phyloP scores from a whole-genome alignment of 2,888 invertebrate genomes.

The Oscheius sp. region DNA sequence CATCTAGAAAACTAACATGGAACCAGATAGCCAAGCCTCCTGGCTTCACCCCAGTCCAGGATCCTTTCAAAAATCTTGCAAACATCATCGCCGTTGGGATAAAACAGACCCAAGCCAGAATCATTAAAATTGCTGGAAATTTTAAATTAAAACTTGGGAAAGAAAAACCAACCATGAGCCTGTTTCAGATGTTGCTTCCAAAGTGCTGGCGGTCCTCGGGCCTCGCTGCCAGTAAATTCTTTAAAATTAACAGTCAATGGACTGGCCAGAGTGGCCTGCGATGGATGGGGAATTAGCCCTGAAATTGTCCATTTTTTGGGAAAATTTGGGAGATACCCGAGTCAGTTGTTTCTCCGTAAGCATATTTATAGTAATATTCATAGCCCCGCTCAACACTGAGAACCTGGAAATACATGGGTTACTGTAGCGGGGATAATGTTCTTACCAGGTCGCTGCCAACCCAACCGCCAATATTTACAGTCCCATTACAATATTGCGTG shows the following conservation, averaged over 20 bases:
- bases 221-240: not conserved
- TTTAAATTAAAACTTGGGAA: not conserved
- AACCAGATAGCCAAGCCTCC: conserved; percentile 61
- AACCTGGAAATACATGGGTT: conserved; percentile 33
- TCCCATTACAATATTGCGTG: conserved; percentile 46
- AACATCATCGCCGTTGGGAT: conserved; percentile 58
- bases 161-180: conserved; percentile 18
- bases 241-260: not conserved
- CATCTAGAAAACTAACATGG: conserved; percentile 46
- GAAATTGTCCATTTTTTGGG: not conserved
- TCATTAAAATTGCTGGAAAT: conserved; percentile 55
- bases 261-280: conserved; percentile 20
- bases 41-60: conserved; percentile 57
- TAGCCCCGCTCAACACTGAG: conserved; percentile 8
- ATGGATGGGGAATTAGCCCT: conserved; percentile 12
- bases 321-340: not conserved
- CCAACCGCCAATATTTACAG: conserved; percentile 39
- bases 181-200: not conserved
- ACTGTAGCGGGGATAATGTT: no score
- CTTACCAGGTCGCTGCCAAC: conserved; percentile 15
- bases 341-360: conserved; percentile 9
- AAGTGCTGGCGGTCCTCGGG: conserved; percentile 16
- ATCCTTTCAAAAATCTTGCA: conserved; percentile 53
- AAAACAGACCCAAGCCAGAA: conserved; percentile 57
- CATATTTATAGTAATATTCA: conserved; percentile 25